A percentile compares a stretch with the other conserved stretches of the same genome.
Conservation (phyloP, 2,888 invertebrate genomes). For the Aromia moschata region DNA sequence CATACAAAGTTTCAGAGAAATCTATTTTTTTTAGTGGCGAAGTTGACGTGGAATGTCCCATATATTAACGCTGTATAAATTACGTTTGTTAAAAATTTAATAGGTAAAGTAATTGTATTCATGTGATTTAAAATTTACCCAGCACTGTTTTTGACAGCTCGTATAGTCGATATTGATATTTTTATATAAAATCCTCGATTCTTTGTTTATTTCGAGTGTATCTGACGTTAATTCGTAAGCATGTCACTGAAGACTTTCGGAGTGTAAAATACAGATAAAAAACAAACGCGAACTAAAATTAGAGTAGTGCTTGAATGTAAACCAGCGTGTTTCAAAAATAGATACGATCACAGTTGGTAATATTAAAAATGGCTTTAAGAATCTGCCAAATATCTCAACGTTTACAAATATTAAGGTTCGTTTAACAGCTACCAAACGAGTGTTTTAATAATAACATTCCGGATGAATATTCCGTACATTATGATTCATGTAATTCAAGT, state of each 20-base stretch:
- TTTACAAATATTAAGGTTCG: neutral
- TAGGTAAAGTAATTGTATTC: too few relatives aligned
- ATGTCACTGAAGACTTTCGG: slow-evolving; percentile 4
- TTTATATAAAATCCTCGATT: too few relatives aligned
- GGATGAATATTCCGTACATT: neutral
- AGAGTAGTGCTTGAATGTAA: slow-evolving; percentile 43
- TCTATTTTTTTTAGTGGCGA: too few relatives aligned
- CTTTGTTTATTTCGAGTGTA: too few relatives aligned
- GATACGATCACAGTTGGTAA: slow-evolving; percentile 43
- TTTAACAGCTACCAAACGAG: too few relatives aligned
- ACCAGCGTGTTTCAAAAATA: slow-evolving; percentile 43
- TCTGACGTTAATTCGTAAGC: neutral
- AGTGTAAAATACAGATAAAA: slow-evolving; percentile 27
- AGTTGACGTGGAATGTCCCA: too few relatives aligned
- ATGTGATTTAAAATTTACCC: too few relatives aligned
- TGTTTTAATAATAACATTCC: neutral
- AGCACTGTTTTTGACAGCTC: too few relatives aligned
- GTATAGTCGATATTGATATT: too few relatives aligned
- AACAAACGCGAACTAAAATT: slow-evolving; percentile 43
- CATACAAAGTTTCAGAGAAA: too few relatives aligned
- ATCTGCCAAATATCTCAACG: slow-evolving; percentile 37
- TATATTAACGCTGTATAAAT: too few relatives aligned
- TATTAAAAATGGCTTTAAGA: slow-evolving; percentile 39
- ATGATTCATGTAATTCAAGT: neutral
- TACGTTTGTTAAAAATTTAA: too few relatives aligned